These are phyloP conservation scores for Kryptolebias marmoratus DNA, from an alignment of 2,113 vertebrate species.

Conservation along the genomic window DNA sequence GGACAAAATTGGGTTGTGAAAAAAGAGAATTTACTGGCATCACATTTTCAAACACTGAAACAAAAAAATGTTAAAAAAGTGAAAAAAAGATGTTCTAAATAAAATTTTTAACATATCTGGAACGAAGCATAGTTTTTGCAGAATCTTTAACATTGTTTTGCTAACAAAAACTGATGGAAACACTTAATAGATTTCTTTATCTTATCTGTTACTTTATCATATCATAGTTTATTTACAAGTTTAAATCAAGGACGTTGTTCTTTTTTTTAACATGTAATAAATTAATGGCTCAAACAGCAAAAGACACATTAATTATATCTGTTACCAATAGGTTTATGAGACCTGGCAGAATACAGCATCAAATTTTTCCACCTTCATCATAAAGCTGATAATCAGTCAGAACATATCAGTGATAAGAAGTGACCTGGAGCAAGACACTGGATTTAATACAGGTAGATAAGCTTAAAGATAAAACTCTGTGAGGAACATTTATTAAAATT, in stretches of 20 bases:
- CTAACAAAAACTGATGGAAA: no score
- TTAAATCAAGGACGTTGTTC: background rate
- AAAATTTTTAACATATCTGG: no score
- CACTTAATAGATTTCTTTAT: background rate
- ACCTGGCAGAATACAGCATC: background rate
- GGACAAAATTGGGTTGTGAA: no score
- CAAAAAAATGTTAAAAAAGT: no score
- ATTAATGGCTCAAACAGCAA: background rate
- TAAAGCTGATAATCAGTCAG: slow-evolving; percentile 13
- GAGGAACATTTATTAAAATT: slow-evolving; percentile 1
- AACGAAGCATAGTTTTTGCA: no score
- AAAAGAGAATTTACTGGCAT: no score
- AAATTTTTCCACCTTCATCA: background rate
- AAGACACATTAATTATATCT: background rate
- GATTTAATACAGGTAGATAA: background rate
- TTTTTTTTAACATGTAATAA: background rate
- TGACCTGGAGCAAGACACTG: slow-evolving; percentile 2
- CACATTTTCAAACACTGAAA: no score
- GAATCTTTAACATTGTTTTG: no score
- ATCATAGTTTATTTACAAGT: background rate
- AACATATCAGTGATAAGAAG: slow-evolving; percentile 16
- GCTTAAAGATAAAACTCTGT: background rate
- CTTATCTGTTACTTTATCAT: background rate
- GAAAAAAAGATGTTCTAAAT: no score
- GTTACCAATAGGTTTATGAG: background rate